phyloP scores from a whole-genome alignment of 2,113 vertebrate species.

The Psilopsiagon aurifrons region DNA sequence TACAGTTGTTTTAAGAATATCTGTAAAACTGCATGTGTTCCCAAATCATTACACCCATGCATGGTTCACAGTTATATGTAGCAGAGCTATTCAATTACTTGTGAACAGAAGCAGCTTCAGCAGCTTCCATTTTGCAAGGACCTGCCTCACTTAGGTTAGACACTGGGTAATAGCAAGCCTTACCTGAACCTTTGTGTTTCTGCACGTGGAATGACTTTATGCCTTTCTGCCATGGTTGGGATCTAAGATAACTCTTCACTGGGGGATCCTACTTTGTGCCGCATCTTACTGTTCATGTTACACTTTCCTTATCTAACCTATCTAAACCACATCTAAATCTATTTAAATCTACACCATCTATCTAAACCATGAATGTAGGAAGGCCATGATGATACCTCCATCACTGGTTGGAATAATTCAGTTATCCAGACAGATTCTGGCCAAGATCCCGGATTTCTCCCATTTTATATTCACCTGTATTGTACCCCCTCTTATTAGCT shows the following conservation, averaged over 20 bases:
- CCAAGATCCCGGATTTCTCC: too few relatives aligned
- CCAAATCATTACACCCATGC: not conserved
- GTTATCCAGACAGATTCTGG: not conserved
- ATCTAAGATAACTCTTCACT: not conserved
- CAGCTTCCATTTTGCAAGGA: not conserved
- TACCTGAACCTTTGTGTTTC: not conserved
- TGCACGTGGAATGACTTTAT: not conserved
- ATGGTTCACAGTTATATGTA: rapidly evolving
- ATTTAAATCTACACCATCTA: not conserved
- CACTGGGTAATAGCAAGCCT: not conserved
- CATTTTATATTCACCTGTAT: rapidly evolving
- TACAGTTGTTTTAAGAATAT: not conserved
- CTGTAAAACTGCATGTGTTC: not conserved
- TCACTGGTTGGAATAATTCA: not conserved
- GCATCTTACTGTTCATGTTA: not conserved
- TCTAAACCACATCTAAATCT: not conserved
- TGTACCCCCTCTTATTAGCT: rapidly evolving
- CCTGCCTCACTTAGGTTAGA: not conserved
- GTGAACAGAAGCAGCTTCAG: not conserved
- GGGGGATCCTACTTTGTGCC: not conserved
- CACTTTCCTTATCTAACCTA: not conserved
- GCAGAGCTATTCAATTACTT: not conserved
- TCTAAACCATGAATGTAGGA: not conserved
- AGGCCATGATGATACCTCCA: too few relatives aligned
- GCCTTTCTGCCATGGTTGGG: not conserved